phyloP scores from a whole-genome alignment of 2,888 invertebrate genomes.

The Eupithecia subumbrata region DNA sequence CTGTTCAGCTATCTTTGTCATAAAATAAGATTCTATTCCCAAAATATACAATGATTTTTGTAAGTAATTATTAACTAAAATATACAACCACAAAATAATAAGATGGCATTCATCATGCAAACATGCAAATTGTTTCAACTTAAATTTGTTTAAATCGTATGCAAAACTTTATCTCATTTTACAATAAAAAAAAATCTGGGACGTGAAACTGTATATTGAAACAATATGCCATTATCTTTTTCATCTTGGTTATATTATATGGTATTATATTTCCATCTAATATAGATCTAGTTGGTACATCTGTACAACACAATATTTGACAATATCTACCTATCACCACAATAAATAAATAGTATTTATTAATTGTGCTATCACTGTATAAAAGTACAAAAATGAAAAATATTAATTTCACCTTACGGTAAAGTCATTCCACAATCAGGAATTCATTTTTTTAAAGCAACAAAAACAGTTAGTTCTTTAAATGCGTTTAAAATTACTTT shows the following conservation, averaged over 20 bases:
- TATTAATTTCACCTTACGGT: not conserved
- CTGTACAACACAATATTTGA: not conserved
- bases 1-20: not conserved
- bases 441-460: not conserved
- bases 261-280: too few species aligned
- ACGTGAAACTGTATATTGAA: not conserved
- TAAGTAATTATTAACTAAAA: not conserved
- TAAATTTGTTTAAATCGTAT: not conserved
- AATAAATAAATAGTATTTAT: too few species aligned
- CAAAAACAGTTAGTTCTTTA: not conserved
- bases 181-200: not conserved
- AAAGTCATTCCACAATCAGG: not conserved
- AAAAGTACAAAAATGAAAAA: constrained; percentile 12
- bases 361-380: too few species aligned
- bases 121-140: constrained; percentile 11
- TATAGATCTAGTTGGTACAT: not conserved
- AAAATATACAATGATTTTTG: constrained; percentile 1
- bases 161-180: not conserved
- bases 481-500: not conserved
- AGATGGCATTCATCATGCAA: not conserved
- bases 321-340: not conserved
- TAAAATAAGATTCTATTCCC: not conserved
- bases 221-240: not conserved
- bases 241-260: not conserved
- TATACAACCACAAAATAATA: constrained; percentile 2